These are phyloP conservation scores for Leucoraja ocellata DNA, from an alignment of 2,797 vertebrate species.

Conservation along the genomic window DNA sequence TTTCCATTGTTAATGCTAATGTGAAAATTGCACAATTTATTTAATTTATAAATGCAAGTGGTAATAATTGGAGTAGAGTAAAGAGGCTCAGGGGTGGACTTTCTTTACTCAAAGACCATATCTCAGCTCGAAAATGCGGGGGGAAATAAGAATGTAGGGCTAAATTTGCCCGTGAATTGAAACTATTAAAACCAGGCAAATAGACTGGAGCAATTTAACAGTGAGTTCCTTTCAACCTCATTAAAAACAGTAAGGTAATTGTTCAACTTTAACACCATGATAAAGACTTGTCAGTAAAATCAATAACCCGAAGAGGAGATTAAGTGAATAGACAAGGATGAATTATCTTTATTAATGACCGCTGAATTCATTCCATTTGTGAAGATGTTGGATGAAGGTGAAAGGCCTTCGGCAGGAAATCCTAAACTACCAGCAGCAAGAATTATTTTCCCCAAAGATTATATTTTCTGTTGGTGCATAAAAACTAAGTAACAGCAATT, in stretches of 20 bases:
- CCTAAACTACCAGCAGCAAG: neutral
- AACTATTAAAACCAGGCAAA: conserved; percentile 21
- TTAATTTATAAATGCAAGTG: neutral
- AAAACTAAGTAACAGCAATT: neutral
- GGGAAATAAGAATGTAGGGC: neutral
- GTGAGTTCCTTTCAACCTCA: neutral
- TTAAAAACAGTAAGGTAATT: conserved; percentile 15
- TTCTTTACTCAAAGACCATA: neutral
- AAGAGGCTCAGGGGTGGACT: neutral
- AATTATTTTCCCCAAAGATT: conserved; percentile 12
- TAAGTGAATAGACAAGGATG: neutral
- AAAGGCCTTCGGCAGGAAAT: neutral
- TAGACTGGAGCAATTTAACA: neutral
- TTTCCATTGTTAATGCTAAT: too few relatives aligned
- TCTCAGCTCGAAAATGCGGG: neutral
- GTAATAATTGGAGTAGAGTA: neutral
- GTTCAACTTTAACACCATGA: conserved; percentile 11
- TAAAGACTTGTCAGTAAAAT: neutral
- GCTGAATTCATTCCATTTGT: neutral
- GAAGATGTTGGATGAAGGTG: conserved; percentile 5
- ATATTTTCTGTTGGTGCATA: neutral
- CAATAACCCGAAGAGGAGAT: neutral
- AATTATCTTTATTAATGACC: neutral
- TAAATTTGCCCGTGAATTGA: neutral
- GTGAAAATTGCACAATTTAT: too few relatives aligned